Percentiles rank a stretch among this genome's conserved stretches.
Evolutionary conservation across 2,113 vertebrate genomes (phyloP).

Genomic region (Ivindomyrus marchei): DNA sequence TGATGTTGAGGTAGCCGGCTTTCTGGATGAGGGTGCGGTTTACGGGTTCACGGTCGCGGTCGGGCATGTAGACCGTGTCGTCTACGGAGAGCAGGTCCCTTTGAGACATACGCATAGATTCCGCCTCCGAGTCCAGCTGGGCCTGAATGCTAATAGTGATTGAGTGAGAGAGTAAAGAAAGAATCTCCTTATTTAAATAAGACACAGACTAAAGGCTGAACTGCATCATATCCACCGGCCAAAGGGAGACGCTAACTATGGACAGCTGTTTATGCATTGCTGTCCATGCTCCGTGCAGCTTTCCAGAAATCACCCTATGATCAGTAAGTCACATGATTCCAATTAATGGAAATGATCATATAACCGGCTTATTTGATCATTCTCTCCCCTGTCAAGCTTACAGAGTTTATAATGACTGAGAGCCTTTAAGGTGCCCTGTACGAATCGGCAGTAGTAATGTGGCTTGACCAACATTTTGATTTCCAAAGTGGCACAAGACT

Average conservation of each 20-base stretch:
- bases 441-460: background rate
- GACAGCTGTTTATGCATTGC: background rate
- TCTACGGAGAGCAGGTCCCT: constrained; percentile 81
- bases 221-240: background rate
- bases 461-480: background rate
- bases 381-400: background rate
- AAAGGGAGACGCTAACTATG: background rate
- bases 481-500: background rate
- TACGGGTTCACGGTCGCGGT: constrained; percentile 69
- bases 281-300: background rate
- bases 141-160: constrained; percentile 70
- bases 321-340: background rate
- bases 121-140: constrained; percentile 80
- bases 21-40: constrained; percentile 93
- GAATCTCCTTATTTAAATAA: background rate
- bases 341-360: background rate
- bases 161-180: background rate
- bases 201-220: background rate
- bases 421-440: background rate
- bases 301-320: background rate
- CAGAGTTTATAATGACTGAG: background rate
- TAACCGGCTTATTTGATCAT: background rate
- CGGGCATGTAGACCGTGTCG: constrained; percentile 82
- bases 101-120: constrained; percentile 78
- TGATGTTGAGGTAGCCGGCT: constrained; percentile 93